Evolutionary conservation across 2,888 invertebrate genomes (phyloP).

Genomic region (Deilephila porcellus): DNA sequence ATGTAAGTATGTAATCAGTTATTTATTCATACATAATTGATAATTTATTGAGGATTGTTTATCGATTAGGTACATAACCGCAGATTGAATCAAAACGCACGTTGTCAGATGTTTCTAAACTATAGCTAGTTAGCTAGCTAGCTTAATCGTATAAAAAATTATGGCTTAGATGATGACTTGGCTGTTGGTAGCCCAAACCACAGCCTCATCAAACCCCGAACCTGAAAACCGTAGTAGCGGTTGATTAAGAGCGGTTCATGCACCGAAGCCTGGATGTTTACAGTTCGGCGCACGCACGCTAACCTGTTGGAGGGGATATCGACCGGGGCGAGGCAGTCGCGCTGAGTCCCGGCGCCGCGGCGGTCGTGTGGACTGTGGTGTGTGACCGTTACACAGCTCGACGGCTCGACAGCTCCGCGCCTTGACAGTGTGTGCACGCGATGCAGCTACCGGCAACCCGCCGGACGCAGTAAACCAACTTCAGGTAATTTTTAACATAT

Average conservation of each 20-base stretch:
- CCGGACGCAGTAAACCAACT: conserved; percentile 65
- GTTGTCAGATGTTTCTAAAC: no score
- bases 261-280: conserved; percentile 29
- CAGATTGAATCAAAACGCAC: no score
- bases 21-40: no score
- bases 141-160: no score
- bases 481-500: conserved; percentile 55
- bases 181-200: no score
- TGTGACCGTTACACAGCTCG: conserved; percentile 27
- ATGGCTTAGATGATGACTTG: no score
- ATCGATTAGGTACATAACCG: no score
- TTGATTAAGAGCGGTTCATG: conserved; percentile 20
- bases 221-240: not conserved
- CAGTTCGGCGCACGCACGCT: conserved; percentile 71
- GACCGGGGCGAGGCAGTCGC: conserved; percentile 63
- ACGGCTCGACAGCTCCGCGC: conserved; percentile 32
- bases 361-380: conserved; percentile 40
- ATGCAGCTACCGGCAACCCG: conserved; percentile 67
- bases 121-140: no score
- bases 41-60: no score
- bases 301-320: conserved; percentile 68
- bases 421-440: conserved; percentile 49
- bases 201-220: not conserved
- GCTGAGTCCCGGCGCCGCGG: conserved; percentile 50
- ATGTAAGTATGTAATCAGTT: no score